Conservation (phyloP, 2,888 invertebrate genomes). For the Nephrocerus scutellatus region DNA sequence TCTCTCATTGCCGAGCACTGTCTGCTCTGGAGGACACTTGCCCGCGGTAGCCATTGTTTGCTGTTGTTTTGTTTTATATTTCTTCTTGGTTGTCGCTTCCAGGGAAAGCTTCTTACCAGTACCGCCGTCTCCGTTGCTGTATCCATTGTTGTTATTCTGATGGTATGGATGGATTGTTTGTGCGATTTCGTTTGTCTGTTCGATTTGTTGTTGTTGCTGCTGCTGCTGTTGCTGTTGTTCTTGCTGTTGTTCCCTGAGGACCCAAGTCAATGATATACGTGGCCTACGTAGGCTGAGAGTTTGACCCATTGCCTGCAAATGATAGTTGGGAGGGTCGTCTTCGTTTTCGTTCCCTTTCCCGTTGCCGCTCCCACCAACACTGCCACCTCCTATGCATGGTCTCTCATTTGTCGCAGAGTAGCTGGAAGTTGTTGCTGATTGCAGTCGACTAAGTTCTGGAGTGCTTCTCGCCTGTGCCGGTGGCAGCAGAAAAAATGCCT, state of each 20-base stretch:
- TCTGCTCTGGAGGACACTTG: conserved; percentile 23
- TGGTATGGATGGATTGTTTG: conserved; percentile 35
- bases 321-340: conserved; percentile 23
- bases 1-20: conserved; percentile 40
- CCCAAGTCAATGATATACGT: conserved; percentile 70
- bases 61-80: conserved; percentile 29
- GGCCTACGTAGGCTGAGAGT: conserved; percentile 52
- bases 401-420: not conserved
- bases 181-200: conserved; percentile 10
- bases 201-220: conserved; percentile 26
- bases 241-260: conserved; percentile 59
- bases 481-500: conserved; percentile 2
- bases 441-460: conserved; percentile 27
- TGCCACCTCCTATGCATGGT: not conserved
- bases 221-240: conserved; percentile 28
- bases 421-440: not conserved
- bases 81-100: conserved; percentile 32
- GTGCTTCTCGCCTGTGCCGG: conserved; percentile 27
- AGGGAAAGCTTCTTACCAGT: conserved; percentile 23
- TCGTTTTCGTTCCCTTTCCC: conserved; percentile 27
- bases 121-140: conserved; percentile 11
- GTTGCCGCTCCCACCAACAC: not conserved
- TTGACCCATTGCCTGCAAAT: conserved; percentile 50
- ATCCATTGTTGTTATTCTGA: conserved; percentile 44
- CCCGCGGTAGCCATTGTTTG: conserved; percentile 28